Percentiles rank a stretch among this genome's conserved stretches.
Conservation (phyloP, 2,797 vertebrate species). For the Dromococcyx pavoninus region DNA sequence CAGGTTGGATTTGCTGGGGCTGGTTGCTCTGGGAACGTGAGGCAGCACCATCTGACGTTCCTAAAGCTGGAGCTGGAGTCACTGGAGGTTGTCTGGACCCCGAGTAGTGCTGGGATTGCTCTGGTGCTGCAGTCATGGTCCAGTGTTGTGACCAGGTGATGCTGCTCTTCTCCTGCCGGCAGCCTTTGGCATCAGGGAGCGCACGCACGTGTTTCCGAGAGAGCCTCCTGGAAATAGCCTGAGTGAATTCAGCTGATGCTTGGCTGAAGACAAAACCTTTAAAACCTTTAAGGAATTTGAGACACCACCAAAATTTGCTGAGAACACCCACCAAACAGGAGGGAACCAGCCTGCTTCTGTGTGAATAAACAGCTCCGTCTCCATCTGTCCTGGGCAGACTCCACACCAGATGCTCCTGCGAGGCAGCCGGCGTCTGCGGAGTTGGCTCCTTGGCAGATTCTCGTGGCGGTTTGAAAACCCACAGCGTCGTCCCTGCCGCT, state of each 20-base stretch:
- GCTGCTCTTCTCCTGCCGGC: not conserved
- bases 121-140: accelerated
- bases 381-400: slow-evolving; percentile 40
- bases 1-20: not conserved
- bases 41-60: not conserved
- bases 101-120: not conserved
- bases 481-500: not conserved
- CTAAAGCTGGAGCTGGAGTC: not conserved
- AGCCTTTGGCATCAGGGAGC: not conserved
- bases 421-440: not conserved
- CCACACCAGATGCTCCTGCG: not conserved
- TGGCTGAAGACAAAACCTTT: not conserved
- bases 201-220: not conserved
- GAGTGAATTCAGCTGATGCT: not conserved
- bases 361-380: not conserved
- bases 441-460: slow-evolving; percentile 11
- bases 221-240: not conserved
- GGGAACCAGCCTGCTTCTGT: not conserved
- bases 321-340: not conserved
- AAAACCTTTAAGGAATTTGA: not conserved
- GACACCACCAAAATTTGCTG: not conserved
- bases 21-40: not conserved
- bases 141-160: accelerated
- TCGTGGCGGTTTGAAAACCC: not conserved
- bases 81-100: not conserved